These are phyloP conservation scores for Clarias macrocephalus DNA, from an alignment of 2,113 vertebrate species.

Conservation along the genomic window DNA sequence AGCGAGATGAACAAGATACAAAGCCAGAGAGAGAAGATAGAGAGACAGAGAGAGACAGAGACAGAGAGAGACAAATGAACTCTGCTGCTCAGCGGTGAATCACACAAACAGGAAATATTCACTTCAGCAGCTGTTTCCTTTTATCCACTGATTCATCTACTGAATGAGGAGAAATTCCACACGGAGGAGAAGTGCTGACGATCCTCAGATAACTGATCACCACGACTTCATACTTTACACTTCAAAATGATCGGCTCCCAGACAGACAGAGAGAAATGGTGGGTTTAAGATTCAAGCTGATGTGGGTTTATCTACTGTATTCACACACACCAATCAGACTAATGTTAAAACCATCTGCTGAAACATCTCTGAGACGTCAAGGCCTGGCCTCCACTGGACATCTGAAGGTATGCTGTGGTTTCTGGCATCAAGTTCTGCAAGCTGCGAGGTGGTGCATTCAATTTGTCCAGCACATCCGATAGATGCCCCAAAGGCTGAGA, in stretches of 20 bases:
- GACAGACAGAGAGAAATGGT: not conserved
- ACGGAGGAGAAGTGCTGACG: not conserved
- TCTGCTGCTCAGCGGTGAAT: conserved; percentile 40
- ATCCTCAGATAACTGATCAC: not conserved
- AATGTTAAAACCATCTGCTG: too few species aligned
- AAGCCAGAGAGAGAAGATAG: not conserved
- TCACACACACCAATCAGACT: too few species aligned
- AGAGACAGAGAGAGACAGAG: conserved; percentile 6
- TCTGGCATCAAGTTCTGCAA: too few species aligned
- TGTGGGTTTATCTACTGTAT: not conserved
- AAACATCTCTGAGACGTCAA: too few species aligned
- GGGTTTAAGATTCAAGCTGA: too few species aligned
- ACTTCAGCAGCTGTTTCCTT: conserved; percentile 56
- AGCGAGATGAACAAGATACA: not conserved
- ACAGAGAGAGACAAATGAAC: conserved; percentile 5
- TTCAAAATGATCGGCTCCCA: not conserved
- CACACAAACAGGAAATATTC: conserved; percentile 67
- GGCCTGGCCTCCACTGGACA: too few species aligned
- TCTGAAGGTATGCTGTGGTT: too few species aligned
- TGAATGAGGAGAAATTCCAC: not conserved
- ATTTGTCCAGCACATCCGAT: too few species aligned
- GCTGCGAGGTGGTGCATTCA: too few species aligned
- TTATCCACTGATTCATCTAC: not conserved
- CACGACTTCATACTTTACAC: not conserved
- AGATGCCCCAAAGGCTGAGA: too few species aligned